Conservation (phyloP, 2,888 invertebrate genomes). For the Rugalucina vietnamica region DNA sequence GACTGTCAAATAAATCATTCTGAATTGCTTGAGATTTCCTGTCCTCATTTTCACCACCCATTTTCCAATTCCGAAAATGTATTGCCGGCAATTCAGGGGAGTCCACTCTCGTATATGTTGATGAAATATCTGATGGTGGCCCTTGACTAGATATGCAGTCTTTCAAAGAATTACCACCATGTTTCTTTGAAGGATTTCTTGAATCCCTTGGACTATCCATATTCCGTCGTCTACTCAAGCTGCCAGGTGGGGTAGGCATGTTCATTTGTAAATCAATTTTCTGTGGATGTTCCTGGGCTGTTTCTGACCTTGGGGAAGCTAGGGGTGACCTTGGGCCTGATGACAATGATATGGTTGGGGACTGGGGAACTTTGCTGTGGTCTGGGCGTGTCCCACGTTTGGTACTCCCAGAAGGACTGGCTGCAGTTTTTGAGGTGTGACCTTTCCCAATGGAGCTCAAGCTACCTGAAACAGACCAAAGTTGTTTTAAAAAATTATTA, state of each 20-base stretch:
- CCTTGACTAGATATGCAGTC: conserved; percentile 73
- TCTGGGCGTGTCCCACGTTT: neutral
- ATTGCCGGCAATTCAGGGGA: conserved; percentile 82
- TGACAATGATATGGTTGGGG: conserved; percentile 39
- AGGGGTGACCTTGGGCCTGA: conserved; percentile 55
- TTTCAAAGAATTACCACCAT: conserved; percentile 71
- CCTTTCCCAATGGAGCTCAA: neutral
- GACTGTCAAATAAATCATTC: conserved; percentile 77
- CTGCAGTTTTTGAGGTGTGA: neutral
- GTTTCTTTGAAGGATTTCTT: conserved; percentile 71
- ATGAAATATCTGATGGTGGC: conserved; percentile 62
- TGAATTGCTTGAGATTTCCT: conserved; percentile 68
- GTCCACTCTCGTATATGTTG: conserved; percentile 68
- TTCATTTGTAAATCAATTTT: conserved; percentile 63
- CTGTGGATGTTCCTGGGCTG: conserved; percentile 55
- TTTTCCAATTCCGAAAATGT: conserved; percentile 81
- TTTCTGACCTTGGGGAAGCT: conserved; percentile 28
- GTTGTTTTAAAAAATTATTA: no score
- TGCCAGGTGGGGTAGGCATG: conserved; percentile 79
- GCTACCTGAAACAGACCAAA: neutral
- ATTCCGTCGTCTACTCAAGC: conserved; percentile 76
- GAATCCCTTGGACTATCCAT: conserved; percentile 71
- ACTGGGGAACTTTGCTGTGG: conserved; percentile 26
- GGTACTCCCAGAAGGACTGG: conserved; percentile 13
- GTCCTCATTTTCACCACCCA: conserved; percentile 57